Percentiles rank a stretch among this genome's conserved stretches.
These are phyloP conservation scores for Aspiorhynchus laticeps DNA, from an alignment of 2,113 vertebrate genomes.

Conservation along the genomic window DNA sequence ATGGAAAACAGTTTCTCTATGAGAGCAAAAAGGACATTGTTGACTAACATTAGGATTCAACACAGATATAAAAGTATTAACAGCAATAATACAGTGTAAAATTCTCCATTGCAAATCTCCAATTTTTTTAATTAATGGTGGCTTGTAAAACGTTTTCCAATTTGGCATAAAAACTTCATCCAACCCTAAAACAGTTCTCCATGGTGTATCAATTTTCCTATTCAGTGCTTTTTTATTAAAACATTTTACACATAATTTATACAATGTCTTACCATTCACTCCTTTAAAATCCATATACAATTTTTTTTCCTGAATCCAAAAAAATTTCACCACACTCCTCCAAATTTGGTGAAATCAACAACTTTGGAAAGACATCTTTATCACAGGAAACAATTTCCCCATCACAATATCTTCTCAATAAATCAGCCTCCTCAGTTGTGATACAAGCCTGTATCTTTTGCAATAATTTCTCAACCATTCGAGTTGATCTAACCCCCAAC, in stretches of 20 bases:
- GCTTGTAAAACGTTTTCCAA: too few species aligned
- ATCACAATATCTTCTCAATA: background rate
- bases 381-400: background rate
- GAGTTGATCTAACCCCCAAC: background rate
- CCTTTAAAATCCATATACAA: background rate
- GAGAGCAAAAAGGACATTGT: background rate
- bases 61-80: background rate
- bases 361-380: background rate
- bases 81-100: background rate
- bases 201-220: background rate
- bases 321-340: background rate
- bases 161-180: too few species aligned
- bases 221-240: background rate
- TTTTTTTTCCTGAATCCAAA: background rate
- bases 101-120: too few species aligned
- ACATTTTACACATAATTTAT: background rate
- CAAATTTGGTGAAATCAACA: background rate
- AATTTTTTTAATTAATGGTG: too few species aligned
- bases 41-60: background rate
- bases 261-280: background rate
- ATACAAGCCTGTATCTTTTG: background rate
- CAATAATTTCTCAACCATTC: background rate
- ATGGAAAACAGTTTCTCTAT: background rate
- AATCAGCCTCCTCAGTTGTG: background rate
- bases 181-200: background rate